Base-by-base conservation (phyloP, 2,797 vertebrate species). In the Phoeniculus purpureus region DNA sequence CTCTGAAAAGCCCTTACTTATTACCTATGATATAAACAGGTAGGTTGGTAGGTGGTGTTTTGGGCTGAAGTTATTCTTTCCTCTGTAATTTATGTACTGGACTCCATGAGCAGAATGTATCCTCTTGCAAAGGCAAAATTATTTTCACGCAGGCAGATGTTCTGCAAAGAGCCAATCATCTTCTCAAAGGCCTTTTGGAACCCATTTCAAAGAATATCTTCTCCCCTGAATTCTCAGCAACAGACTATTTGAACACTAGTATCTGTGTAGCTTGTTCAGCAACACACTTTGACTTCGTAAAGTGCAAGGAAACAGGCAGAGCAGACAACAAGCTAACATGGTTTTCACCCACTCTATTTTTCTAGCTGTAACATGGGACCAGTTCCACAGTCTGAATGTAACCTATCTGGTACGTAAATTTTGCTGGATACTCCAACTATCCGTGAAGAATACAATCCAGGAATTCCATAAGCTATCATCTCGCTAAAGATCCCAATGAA, bases 11-110 rank as follows among this genome's bases (percentile, higher is more conserved):
- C 79, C 78, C 70, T 94, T 92, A 50, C 73, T 45, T 72, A 61
- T 80, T 86, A 93, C 92, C 85, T 94, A 74, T 64, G 85, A 86
- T 67, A 88, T 83, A 90, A 93, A 95, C 89, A 93, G 85, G 82
- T 25, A 83, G 68, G 88, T 81, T 82, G 88, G 72, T 23, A 48
- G 65, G 64, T 74, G 75, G 50, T 84, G 56, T 25, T 94, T 87
- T 87, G 52, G 50, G 73, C 79, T 85, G 75, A 71, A 91, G 68
- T 71, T 79, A 34, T 87, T 87, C 68, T 85, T 92, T 75, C 32
- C 52, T 73, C 94, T 72, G 74, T 62, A 81, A 71, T 80, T 85
- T 88, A 37, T 54, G 23, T 31, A 45, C 55, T 60, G 45, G 60
- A 9, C 84, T 94, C 64, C 73, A 48, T 73, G 54, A 29, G 54